Percentiles rank a stretch among this genome's conserved stretches.
phyloP scores from a whole-genome alignment of 2,888 invertebrate species.

The Stegophylla sp. region DNA sequence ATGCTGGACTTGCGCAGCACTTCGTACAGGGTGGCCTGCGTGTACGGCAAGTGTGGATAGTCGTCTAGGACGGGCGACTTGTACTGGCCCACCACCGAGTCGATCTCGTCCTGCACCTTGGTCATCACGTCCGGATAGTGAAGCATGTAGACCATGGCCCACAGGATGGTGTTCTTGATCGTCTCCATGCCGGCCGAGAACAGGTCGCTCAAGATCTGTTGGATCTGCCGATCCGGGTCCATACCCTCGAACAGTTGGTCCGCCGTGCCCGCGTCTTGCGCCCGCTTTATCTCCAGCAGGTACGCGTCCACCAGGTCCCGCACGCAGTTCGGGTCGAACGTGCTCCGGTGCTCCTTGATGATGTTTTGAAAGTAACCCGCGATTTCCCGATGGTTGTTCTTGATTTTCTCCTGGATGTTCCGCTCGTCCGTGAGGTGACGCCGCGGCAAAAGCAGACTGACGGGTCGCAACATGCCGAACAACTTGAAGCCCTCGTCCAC shows the following conservation, averaged over 20 bases:
- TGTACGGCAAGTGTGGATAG: slow-evolving; percentile 79
- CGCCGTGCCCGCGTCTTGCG: slow-evolving; percentile 77
- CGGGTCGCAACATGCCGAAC: slow-evolving; percentile 81
- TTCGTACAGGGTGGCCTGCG: slow-evolving; percentile 86
- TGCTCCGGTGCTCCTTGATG: slow-evolving; percentile 80
- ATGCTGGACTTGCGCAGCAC: slow-evolving; percentile 85
- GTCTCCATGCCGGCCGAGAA: slow-evolving; percentile 95
- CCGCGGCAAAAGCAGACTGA: slow-evolving; percentile 83
- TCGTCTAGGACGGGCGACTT: slow-evolving; percentile 83
- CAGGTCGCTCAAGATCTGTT: slow-evolving; percentile 88
- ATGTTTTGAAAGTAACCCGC: slow-evolving; percentile 82
- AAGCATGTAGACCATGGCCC: slow-evolving; percentile 87
- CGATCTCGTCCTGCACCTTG: slow-evolving; percentile 85
- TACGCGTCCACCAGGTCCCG: slow-evolving; percentile 88
- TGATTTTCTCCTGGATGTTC: slow-evolving; percentile 68
- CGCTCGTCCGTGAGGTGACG: slow-evolving; percentile 70
- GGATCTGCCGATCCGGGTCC: slow-evolving; percentile 87
- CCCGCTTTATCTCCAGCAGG: slow-evolving; percentile 82
- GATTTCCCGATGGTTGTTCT: slow-evolving; percentile 82
- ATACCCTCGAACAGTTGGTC: slow-evolving; percentile 82
- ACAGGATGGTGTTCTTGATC: slow-evolving; percentile 85
- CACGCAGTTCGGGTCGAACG: slow-evolving; percentile 77
- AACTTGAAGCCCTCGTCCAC: slow-evolving; percentile 90
- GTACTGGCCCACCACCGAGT: slow-evolving; percentile 79
- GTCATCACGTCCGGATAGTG: slow-evolving; percentile 82